A percentile compares a stretch with the other conserved stretches of the same genome.
Evolutionary conservation across 2,797 vertebrate genomes (phyloP).

Genomic region (Champsocephalus esox): DNA sequence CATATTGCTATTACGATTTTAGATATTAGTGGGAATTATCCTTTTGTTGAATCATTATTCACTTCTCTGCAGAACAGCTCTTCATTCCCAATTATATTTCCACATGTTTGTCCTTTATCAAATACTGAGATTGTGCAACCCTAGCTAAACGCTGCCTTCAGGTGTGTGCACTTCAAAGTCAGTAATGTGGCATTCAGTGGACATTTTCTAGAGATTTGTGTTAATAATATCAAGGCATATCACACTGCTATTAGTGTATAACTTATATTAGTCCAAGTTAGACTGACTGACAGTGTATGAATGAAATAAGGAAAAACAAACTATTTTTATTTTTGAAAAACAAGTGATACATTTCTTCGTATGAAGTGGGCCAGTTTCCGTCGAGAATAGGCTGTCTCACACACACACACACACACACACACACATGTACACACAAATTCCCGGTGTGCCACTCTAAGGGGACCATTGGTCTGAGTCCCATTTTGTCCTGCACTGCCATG

Average conservation of each 20-base stretch:
- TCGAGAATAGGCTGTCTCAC: neutral
- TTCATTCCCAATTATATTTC: too few species aligned
- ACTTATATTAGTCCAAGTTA: neutral
- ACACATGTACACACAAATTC: slow-evolving; percentile 9
- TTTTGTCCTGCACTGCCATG: slow-evolving; percentile 41
- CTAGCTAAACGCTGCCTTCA: slow-evolving; percentile 17
- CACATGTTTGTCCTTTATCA: too few species aligned
- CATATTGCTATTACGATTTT: too few species aligned
- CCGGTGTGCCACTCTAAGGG: slow-evolving; percentile 38
- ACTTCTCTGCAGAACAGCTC: too few species aligned
- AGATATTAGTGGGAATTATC: too few species aligned
- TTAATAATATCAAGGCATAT: too few species aligned
- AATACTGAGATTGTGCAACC: too few species aligned
- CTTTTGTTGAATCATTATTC: too few species aligned
- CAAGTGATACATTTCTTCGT: neutral
- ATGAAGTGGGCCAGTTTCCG: neutral
- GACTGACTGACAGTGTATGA: neutral
- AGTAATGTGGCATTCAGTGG: neutral
- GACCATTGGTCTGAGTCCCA: slow-evolving; percentile 46
- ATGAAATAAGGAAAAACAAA: slow-evolving; percentile 3
- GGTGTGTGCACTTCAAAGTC: neutral
- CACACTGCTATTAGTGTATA: too few species aligned
- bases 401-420: neutral
- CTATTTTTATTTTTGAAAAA: neutral
- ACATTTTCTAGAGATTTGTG: neutral